These are phyloP conservation scores for Pollenia amentaria DNA, from an alignment of 2,888 invertebrate genomes.

Conservation along the genomic window DNA sequence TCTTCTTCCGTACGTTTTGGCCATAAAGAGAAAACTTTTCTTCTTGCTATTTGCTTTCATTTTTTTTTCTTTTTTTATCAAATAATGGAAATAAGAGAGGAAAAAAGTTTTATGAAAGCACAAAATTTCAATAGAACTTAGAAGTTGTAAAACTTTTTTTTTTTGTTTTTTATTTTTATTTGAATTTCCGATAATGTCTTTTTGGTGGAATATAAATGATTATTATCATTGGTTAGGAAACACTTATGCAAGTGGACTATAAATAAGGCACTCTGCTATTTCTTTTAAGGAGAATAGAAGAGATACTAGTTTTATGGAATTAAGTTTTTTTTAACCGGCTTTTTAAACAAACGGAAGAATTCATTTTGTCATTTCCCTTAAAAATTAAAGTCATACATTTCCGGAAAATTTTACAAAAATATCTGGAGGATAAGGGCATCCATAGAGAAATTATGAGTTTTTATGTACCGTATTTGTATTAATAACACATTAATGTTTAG, in stretches of 20 bases:
- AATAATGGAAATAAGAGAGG: neutral
- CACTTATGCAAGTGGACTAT: constrained; percentile 42
- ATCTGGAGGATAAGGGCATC: too few relatives aligned
- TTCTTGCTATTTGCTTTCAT: neutral
- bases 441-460: too few relatives aligned
- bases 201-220: constrained; percentile 58
- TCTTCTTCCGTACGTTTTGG: constrained; percentile 17
- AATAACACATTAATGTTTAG: too few relatives aligned
- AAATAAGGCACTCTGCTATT: constrained; percentile 8
- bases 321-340: neutral
- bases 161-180: constrained; percentile 44
- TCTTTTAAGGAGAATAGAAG: neutral
- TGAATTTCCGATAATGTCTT: constrained; percentile 60
- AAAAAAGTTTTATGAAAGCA: constrained; percentile 40
- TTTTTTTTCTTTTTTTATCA: neutral
- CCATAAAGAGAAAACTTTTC: constrained; percentile 28
- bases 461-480: too few relatives aligned
- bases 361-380: constrained; percentile 6
- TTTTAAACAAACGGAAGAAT: neutral
- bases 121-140: constrained; percentile 49
- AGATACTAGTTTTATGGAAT: neutral
- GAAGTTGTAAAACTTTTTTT: constrained; percentile 50
- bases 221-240: constrained; percentile 52
- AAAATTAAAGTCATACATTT: too few relatives aligned
- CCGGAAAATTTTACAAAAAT: too few relatives aligned